Conservation (phyloP, 1,140 invertebrate genomes). For the Drosophila rufa region DNA sequence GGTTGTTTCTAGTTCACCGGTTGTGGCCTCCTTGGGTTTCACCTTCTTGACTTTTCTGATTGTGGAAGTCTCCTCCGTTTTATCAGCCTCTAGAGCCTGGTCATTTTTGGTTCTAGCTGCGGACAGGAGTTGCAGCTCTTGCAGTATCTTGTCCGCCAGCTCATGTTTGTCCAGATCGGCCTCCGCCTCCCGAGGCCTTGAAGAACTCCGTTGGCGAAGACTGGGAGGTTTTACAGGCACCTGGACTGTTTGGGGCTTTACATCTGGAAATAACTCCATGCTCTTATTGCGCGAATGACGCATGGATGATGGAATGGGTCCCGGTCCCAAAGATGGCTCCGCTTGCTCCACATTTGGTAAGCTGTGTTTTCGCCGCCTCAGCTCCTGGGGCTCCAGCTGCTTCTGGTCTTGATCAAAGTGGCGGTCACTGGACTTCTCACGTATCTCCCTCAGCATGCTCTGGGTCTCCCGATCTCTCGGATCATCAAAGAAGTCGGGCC, state of each 20-base stretch:
- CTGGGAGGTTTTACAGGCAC: background rate
- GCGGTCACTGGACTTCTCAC: slow-evolving; percentile 86
- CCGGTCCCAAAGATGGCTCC: slow-evolving; percentile 12
- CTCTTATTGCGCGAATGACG: slow-evolving; percentile 79
- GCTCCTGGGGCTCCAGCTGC: slow-evolving; percentile 19
- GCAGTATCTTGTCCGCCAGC: slow-evolving; percentile 78
- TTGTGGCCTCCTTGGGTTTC: slow-evolving; percentile 63
- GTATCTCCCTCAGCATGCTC: slow-evolving; percentile 88
- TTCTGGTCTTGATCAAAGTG: slow-evolving; percentile 10
- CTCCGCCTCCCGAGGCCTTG: slow-evolving; percentile 62
- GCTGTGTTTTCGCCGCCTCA: slow-evolving; percentile 68
- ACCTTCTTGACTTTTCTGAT: slow-evolving; percentile 83
- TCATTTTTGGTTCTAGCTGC: slow-evolving; percentile 61
- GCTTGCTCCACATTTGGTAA: slow-evolving; percentile 61
- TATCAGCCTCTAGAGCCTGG: slow-evolving; percentile 34
- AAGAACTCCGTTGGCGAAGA: slow-evolving; percentile 55
- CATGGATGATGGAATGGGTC: slow-evolving; percentile 21
- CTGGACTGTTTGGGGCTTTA: background rate
- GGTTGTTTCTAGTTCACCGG: slow-evolving; percentile 7
- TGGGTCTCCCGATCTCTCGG: slow-evolving; percentile 88
- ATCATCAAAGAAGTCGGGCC: slow-evolving; percentile 92
- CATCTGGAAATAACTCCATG: slow-evolving; percentile 68
- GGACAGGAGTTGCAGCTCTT: slow-evolving; percentile 77
- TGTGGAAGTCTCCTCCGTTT: slow-evolving; percentile 64
- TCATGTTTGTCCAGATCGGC: slow-evolving; percentile 68